Conservation (phyloP, 2,888 invertebrate species). For the Drosophila greeni region DNA sequence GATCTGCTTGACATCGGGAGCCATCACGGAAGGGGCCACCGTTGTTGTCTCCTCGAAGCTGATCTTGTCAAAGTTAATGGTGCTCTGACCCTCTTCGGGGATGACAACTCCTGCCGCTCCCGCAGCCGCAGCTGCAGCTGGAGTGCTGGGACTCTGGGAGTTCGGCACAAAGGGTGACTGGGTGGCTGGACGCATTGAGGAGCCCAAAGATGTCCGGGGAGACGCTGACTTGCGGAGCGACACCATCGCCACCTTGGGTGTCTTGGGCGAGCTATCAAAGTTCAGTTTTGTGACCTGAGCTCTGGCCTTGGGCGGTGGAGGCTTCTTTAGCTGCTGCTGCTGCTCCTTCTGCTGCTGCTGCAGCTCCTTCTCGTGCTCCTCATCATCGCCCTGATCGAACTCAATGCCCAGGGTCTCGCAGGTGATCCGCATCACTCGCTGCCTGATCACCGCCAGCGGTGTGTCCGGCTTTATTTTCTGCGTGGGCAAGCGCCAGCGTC, state of each 20-base stretch:
- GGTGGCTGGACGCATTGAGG: neutral
- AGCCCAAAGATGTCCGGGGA: neutral
- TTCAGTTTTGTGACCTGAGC: constrained; percentile 13
- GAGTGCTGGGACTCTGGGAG: constrained; percentile 57
- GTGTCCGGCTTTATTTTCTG: constrained; percentile 75
- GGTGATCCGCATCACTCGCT: constrained; percentile 72
- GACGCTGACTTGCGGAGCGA: neutral
- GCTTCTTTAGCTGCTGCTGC: constrained; percentile 23
- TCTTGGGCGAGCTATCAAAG: constrained; percentile 17
- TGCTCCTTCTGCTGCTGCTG: neutral
- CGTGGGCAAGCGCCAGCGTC: constrained; percentile 76
- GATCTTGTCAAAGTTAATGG: constrained; percentile 76
- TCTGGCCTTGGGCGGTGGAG: neutral
- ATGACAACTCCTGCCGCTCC: neutral
- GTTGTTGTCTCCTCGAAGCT: constrained; percentile 72
- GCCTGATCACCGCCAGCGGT: constrained; percentile 74
- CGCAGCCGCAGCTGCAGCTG: constrained; percentile 3
- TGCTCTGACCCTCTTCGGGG: constrained; percentile 45
- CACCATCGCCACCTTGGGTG: constrained; percentile 7
- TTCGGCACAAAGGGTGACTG: constrained; percentile 51
- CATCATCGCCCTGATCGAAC: constrained; percentile 42
- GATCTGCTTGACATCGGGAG: constrained; percentile 73
- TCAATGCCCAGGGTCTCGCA: constrained; percentile 75
- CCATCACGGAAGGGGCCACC: neutral
- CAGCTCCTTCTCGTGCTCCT: neutral